Evolutionary conservation across 2,113 vertebrate species (phyloP).

Genomic region (Pelecanus crispus): DNA sequence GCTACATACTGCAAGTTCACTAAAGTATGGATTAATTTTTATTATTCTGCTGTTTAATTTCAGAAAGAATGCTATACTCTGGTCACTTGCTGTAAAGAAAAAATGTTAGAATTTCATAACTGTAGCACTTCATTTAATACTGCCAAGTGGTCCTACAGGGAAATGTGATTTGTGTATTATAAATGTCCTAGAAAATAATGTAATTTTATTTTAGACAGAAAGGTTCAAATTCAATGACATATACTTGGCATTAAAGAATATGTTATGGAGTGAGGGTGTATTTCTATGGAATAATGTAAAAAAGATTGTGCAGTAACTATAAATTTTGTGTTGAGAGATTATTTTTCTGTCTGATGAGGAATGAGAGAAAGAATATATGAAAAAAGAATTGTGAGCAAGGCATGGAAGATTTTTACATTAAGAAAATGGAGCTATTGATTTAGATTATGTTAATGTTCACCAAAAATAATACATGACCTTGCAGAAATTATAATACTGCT

Average conservation of each 20-base stretch:
- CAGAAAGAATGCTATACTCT: background rate
- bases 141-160: background rate
- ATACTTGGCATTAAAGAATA: background rate
- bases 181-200: background rate
- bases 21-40: background rate
- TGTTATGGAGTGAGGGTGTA: background rate
- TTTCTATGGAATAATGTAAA: background rate
- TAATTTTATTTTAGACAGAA: background rate
- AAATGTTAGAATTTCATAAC: background rate
- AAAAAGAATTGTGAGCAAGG: background rate
- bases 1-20: background rate
- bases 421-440: background rate
- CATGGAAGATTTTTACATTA: background rate
- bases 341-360: background rate
- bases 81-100: background rate
- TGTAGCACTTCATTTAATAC: background rate
- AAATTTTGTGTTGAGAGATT: background rate
- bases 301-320: background rate
- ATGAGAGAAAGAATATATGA: background rate
- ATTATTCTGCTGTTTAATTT: background rate
- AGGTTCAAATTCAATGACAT: background rate
- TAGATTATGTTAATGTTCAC: background rate
- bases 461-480: background rate
- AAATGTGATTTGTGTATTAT: background rate
- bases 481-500: background rate